Evolutionary conservation across 2,888 invertebrate genomes (phyloP), one percentile per base, ranked within the genome.

Genomic region (Mamestra brassicae): DNA sequence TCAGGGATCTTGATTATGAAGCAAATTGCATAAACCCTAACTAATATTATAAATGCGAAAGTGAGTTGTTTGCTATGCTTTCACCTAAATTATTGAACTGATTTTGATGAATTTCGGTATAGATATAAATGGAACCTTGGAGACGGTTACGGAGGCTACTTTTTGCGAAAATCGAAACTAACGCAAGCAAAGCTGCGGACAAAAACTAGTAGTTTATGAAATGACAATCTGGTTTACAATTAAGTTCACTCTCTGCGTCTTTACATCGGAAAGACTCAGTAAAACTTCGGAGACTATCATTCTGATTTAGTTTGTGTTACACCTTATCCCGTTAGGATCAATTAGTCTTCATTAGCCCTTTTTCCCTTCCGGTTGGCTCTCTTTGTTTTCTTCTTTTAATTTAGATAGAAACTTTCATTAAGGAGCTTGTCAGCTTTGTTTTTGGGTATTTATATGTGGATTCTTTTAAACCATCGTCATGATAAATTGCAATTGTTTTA

Each of bases 291-390:
- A 42, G 47, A 42, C 15, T 42, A 8, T 69, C 6, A 50, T 8
- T 72, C 42, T 73, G 54, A 80, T 55, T 60, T 3, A 3, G 34
- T 60, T 60, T 64, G 5, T 50, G 47, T 45, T 7, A 62, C 45
- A 36, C 13, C 45, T 58, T 45, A 47, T 81, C 52, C 61, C 38
- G 11, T 61, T 34, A 50, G 17, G 61, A 81, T 58, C 55, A 81
- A 78, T 76, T 57, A 78, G 34, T 81, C 52, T 81, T 75, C 57
- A 81, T 81, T 80, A 78, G 36, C n/a, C 45, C 3, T 10, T 36
- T n/a, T 52, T 74, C 34, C n/a, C 13, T 55, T 45, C 34, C 26
- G 36, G 55, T 26, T 26, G 26, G 8, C 8, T 80, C 52, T 52
- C 52, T 26, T 62, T 57, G 6, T 76, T 45, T 34, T 61, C 13